A percentile compares a stretch with the other conserved stretches of the same genome.
phyloP scores from a whole-genome alignment of 2,113 vertebrate genomes.

The Caloenas nicobarica region DNA sequence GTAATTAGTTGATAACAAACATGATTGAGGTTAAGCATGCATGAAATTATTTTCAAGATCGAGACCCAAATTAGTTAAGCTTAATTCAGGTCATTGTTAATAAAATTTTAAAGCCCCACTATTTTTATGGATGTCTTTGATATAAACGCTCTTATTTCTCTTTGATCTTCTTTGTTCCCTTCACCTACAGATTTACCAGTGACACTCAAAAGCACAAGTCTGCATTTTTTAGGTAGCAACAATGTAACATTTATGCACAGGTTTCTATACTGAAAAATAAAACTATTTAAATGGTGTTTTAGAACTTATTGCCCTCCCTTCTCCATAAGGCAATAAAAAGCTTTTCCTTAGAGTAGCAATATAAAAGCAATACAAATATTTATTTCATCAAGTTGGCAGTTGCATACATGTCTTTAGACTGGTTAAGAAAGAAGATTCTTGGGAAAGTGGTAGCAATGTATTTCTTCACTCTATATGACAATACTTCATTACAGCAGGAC shows the following conservation, averaged over 20 bases:
- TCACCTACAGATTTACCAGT: not conserved
- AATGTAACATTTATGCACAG: constrained; percentile 5
- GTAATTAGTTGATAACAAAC: constrained; percentile 45
- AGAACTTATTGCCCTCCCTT: not conserved
- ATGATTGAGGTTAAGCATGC: constrained; percentile 4
- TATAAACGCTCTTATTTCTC: constrained; percentile 3
- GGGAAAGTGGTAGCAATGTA: not conserved
- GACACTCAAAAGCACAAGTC: constrained; percentile 44
- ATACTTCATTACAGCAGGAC: not conserved
- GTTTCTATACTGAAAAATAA: constrained; percentile 9
- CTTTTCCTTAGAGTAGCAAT: not conserved
- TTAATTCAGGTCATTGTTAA: constrained; percentile 48
- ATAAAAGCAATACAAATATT: constrained; percentile 26
- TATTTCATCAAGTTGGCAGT: not conserved
- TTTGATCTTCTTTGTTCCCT: constrained; percentile 46
- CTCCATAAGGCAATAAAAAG: not conserved
- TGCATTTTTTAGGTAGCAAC: constrained; percentile 24
- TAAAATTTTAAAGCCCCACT: constrained; percentile 35
- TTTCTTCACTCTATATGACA: not conserved
- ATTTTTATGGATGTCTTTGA: constrained; percentile 32
- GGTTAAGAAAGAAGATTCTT: constrained; percentile 4
- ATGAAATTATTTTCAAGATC: constrained; percentile 47
- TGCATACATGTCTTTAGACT: not conserved
- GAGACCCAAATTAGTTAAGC: constrained; percentile 24
- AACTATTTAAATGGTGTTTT: not conserved